These are phyloP conservation scores for Todiramphus chloris DNA, from an alignment of 2,113 vertebrate species.

Conservation along the genomic window DNA sequence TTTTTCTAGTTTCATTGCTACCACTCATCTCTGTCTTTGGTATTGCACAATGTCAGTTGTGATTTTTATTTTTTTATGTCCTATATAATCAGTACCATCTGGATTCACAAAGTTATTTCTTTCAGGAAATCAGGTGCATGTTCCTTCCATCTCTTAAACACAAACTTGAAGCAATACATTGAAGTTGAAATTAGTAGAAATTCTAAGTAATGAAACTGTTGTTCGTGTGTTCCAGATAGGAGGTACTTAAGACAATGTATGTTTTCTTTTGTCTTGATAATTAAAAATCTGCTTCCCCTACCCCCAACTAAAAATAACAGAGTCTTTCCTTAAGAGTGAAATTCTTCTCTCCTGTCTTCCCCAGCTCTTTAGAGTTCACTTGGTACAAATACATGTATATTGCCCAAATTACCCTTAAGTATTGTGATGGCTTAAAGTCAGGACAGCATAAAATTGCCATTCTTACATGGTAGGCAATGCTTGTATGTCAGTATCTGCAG, in stretches of 20 bases:
- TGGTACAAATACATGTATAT: background rate
- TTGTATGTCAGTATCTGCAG: background rate
- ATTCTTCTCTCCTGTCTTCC: background rate
- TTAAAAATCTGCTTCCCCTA: too few species aligned
- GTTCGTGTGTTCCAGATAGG: background rate
- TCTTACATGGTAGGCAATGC: too few species aligned
- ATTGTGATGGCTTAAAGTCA: background rate
- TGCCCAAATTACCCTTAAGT: background rate
- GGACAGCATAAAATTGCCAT: background rate
- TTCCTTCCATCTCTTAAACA: background rate
- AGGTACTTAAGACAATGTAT: background rate
- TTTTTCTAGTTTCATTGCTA: background rate
- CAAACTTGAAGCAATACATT: background rate
- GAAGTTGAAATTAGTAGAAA: background rate
- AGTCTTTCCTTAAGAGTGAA: background rate
- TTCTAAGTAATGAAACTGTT: background rate
- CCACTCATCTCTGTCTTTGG: background rate
- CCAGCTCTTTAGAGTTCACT: background rate
- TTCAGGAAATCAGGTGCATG: background rate
- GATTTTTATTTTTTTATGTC: background rate
- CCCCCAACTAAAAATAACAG: background rate
- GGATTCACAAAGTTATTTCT: background rate
- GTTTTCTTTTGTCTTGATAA: background rate
- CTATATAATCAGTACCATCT: background rate
- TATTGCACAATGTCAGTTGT: background rate